Evolutionary conservation across 2,888 invertebrate genomes (phyloP).

Genomic region (Cacoxenus indagator): DNA sequence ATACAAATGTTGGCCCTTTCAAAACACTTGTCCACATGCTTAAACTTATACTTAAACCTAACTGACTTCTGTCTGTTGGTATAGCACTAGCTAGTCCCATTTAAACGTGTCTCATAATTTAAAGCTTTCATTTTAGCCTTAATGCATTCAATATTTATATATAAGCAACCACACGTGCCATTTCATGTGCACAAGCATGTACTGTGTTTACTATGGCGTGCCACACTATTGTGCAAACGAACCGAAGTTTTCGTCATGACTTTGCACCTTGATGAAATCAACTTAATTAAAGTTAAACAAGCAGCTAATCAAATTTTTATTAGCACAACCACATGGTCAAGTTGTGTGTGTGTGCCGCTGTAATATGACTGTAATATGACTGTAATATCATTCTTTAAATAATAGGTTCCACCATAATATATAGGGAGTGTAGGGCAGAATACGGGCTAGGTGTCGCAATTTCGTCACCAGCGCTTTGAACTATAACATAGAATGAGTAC

Average conservation of each 20-base stretch:
- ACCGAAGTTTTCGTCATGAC: slow-evolving; percentile 31
- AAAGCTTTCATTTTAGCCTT: not conserved
- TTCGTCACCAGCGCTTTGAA: too few relatives aligned
- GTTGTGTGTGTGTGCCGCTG: too few relatives aligned
- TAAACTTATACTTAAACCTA: too few relatives aligned
- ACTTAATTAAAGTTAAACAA: slow-evolving; percentile 63
- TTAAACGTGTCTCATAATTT: not conserved
- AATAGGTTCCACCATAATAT: too few relatives aligned
- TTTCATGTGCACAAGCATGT: not conserved
- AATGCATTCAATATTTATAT: slow-evolving; percentile 5
- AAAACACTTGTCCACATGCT: not conserved
- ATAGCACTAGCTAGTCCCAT: not conserved
- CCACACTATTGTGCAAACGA: slow-evolving; percentile 27
- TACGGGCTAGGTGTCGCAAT: too few relatives aligned
- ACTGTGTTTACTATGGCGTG: slow-evolving; percentile 28
- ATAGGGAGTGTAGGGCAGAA: too few relatives aligned
- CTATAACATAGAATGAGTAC: too few relatives aligned
- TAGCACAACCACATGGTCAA: slow-evolving; percentile 42
- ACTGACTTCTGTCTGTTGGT: too few relatives aligned
- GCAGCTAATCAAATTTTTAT: slow-evolving; percentile 62
- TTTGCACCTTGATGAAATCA: slow-evolving; percentile 47
- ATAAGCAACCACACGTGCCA: not conserved
- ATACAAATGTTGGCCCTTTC: too few relatives aligned
- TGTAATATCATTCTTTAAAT: too few relatives aligned
- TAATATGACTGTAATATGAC: too few relatives aligned